Conservation (phyloP, 2,797 vertebrate species). For the Choloepus didactylus region DNA sequence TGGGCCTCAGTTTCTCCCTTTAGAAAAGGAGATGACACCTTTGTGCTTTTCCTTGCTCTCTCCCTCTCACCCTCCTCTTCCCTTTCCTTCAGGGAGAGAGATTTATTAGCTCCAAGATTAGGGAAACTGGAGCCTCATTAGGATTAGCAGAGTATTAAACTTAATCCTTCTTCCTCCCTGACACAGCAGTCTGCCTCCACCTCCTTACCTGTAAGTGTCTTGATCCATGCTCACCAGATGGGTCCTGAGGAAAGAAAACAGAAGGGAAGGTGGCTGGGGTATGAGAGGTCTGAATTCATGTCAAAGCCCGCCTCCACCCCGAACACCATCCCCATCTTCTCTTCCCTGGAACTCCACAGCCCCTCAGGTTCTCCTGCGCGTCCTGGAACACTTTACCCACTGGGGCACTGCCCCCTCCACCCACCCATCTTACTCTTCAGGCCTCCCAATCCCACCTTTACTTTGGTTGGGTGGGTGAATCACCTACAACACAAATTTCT, state of each 20-base stretch:
- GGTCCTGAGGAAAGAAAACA: constrained; percentile 86
- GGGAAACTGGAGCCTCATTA: constrained; percentile 57
- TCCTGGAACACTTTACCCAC: background rate
- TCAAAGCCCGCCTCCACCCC: background rate
- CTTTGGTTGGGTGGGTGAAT: constrained; percentile 30
- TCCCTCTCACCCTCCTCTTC: background rate
- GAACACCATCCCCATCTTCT: background rate
- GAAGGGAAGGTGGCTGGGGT: background rate
- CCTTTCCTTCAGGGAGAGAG: constrained; percentile 37
- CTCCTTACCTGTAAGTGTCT: constrained; percentile 92
- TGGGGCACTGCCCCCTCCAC: background rate
- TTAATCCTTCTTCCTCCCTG: constrained; percentile 49
- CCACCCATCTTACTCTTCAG: background rate
- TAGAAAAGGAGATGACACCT: constrained; percentile 29
- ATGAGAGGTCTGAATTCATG: background rate
- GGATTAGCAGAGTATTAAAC: constrained; percentile 57
- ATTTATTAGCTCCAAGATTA: constrained; percentile 53
- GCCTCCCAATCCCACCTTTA: constrained; percentile 39
- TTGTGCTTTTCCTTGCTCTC: constrained; percentile 46
- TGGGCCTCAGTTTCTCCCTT: constrained; percentile 52
- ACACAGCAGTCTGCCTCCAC: constrained; percentile 26
- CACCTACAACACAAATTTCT: constrained; percentile 91
- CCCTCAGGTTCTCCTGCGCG: background rate
- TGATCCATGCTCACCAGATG: constrained; percentile 91
- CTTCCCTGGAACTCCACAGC: background rate